A percentile compares a stretch with the other conserved stretches of the same genome.
phyloP scores from a whole-genome alignment of 2,113 vertebrate species.

The Chaetodon trifascialis region DNA sequence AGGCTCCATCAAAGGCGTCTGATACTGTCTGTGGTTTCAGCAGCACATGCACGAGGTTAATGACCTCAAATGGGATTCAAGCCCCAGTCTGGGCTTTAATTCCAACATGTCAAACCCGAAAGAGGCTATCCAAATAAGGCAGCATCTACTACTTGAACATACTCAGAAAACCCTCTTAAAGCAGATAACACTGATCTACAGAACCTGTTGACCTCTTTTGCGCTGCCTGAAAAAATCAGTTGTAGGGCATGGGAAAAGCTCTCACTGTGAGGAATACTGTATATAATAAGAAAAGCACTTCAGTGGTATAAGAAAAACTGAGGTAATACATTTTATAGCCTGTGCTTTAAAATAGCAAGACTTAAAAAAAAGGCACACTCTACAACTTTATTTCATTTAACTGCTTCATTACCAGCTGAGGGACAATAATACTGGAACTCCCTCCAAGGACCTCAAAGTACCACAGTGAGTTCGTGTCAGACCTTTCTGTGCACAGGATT shows the following conservation, averaged over 20 bases:
- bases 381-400: neutral
- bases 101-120: conserved; percentile 18
- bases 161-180: conserved; percentile 60
- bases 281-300: neutral
- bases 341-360: neutral
- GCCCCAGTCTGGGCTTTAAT: conserved; percentile 28
- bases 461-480: neutral
- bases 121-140: conserved; percentile 49
- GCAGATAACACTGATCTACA: conserved; percentile 54
- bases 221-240: conserved; percentile 6
- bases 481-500: neutral
- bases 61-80: conserved; percentile 37
- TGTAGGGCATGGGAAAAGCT: conserved; percentile 33
- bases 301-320: neutral
- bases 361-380: neutral
- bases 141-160: conserved; percentile 29
- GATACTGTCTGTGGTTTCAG: conserved; percentile 5
- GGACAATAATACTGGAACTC: neutral
- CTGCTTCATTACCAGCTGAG: too few relatives aligned
- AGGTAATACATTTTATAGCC: neutral
- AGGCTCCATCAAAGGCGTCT: conserved; percentile 50
- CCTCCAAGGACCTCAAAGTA: neutral
- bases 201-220: conserved; percentile 48
- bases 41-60: conserved; percentile 31
- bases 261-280: neutral